Base-by-base conservation (phyloP, 2,888 invertebrate species). In the Apantesis nais region DNA sequence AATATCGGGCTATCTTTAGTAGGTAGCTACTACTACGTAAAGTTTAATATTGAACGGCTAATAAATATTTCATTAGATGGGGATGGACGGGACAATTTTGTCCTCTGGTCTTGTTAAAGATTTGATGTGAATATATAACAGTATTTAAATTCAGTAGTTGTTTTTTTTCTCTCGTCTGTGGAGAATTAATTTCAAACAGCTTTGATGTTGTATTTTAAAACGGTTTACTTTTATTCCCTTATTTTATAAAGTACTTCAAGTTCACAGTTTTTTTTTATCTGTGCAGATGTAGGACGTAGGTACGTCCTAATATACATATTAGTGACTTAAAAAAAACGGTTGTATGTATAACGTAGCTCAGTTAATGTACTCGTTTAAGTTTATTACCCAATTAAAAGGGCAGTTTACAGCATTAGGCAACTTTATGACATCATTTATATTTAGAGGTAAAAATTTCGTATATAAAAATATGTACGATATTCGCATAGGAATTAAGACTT, bases 1-100 rank as follows among this genome's bases (percentile, higher is more conserved):
- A 60, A 22, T 34, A 70, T 68, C n/a, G n/a, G 44, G 41, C 52
- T 70, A 62, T 64, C 61, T 68, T 65, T 65, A 66, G 44, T 19
- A 58, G 14, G 58, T 58, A 58, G 14, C 5, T 29, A 29, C 58
- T 29, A 58, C 37, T 41, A 64, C 70, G 29, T 67, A 67, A 66
- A 55, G 52, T 60, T 37, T 62, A 62, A 58, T 70, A 69, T 73
- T 67, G 68, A 62, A 67, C 62, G 68, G 37, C 73, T 70, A 62
- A 71, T 73, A 65, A 69, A 71, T 71, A 74, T 71, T 74, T 71
- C 64, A 74, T 74, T 64, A 63, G 66, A 62, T 31, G n/a, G 12
- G 19, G 55, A 25, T 61, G 39, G 62, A 39, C 66, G 58, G 41
- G 61, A 44, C 19, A 60, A 70, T 52, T 67, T 71, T 71, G 69